Evolutionary conservation across 2,113 vertebrate species (phyloP), one percentile per base, ranked within the genome.

Genomic region (Coreoperca whiteheadi): DNA sequence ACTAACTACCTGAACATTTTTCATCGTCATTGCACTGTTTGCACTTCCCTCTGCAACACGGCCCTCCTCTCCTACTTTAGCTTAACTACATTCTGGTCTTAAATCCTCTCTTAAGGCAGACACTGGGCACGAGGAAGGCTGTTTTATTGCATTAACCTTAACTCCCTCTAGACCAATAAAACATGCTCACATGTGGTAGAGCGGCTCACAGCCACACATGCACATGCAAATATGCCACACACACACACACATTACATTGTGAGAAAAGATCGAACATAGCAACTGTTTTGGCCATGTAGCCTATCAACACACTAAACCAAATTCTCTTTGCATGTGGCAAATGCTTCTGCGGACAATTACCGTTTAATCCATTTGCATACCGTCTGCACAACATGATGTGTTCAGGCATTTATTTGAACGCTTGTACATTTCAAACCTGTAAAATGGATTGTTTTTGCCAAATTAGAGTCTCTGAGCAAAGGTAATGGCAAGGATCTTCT

Each of bases 61-160:
- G 72, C 51, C 64, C 37, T 66, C 77, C 46, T 77, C 51, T 56
- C 73, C 50, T 37, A 69, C 77, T 79, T 66, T 82, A 60, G 74
- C 59, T 43, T 64, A 25, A 81, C 79, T 65, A 21, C 68, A 54
- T 48, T 86, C 59, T 63, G 43, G 34, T 91, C 87, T 85, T 88
- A 90, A 87, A 89, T 89, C 78, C 54, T 83, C 70, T 82, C 66
- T 79, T 56, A 41, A 78, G 85, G 82, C 87, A 88, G 87, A 90
- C 80, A 39, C 75, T 65, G 82, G 84, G 87, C 93, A 93, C 82
- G 73, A 34, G 77, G 81, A 91, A 69, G 84, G 87, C 77, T 89
- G 91, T 90, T 93, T 94, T 93, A 94, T 90, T 88, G 91, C 85
- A 93, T 94, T 94, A 92, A 92, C 92, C 94, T 89, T 92, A 90